These are phyloP conservation scores for Lissocephala sabroskyi DNA, from an alignment of 2,888 invertebrate species.

Conservation along the genomic window DNA sequence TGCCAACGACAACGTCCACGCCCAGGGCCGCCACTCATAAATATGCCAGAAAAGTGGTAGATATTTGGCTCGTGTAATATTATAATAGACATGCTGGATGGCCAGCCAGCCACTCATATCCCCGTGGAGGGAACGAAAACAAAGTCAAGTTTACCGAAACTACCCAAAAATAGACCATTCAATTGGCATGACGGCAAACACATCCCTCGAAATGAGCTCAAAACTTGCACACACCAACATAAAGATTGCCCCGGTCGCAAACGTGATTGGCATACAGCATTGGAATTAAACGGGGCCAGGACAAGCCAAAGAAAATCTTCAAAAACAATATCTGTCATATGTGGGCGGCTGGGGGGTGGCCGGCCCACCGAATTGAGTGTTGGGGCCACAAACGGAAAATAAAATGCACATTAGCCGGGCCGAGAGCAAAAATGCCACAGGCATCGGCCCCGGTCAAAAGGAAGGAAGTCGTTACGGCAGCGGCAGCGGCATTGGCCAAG, in stretches of 20 bases:
- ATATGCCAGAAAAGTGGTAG: constrained; percentile 14
- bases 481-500: no score
- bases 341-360: constrained; percentile 10
- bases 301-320: constrained; percentile 33
- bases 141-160: constrained; percentile 14
- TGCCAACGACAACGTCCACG: constrained; percentile 15
- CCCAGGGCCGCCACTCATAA: constrained; percentile 21
- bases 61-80: constrained; percentile 16
- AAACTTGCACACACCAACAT: constrained; percentile 45
- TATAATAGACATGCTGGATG: constrained; percentile 42
- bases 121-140: constrained; percentile 3
- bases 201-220: constrained; percentile 25
- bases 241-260: constrained; percentile 53
- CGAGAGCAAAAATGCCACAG: constrained; percentile 8
- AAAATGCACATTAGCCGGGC: constrained; percentile 58
- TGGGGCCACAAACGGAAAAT: constrained; percentile 52
- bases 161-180: constrained; percentile 7
- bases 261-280: constrained; percentile 66
- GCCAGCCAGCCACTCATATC: no score
- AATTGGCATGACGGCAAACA: constrained; percentile 1
- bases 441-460: constrained; percentile 16
- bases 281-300: constrained; percentile 51
- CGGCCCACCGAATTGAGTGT: constrained; percentile 55
- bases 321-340: constrained; percentile 53
- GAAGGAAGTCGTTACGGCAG: constrained; percentile 53